A percentile compares a stretch with the other conserved stretches of the same genome.
Evolutionary conservation across 2,113 vertebrate species (phyloP).

Genomic region (Platichthys stellatus): DNA sequence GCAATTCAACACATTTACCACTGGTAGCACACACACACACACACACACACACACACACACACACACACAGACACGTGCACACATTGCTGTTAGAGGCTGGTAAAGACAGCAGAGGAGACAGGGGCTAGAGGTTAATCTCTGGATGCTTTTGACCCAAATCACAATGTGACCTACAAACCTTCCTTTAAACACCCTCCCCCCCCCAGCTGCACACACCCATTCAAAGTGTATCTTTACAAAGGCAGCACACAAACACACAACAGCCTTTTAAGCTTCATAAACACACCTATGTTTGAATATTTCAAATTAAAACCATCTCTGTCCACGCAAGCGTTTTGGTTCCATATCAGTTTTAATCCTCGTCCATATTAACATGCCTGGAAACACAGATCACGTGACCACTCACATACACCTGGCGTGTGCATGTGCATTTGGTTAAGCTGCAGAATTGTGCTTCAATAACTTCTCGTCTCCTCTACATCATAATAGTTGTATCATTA

Average conservation of each 20-base stretch:
- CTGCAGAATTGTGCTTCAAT: too few species aligned
- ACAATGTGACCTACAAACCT: conserved; percentile 65
- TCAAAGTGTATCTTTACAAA: conserved; percentile 22
- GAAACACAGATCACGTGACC: too few species aligned
- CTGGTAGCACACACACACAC: conserved; percentile 10
- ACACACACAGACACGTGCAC: background rate
- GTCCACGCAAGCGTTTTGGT: too few species aligned
- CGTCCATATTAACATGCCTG: too few species aligned
- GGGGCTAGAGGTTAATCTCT: conserved; percentile 70
- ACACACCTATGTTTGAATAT: background rate
- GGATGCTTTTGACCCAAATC: conserved; percentile 75
- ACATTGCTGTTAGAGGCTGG: background rate
- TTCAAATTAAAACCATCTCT: background rate
- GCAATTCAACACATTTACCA: conserved; percentile 34
- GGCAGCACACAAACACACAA: background rate
- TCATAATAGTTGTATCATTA: too few species aligned
- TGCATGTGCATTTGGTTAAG: too few species aligned
- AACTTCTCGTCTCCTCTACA: too few species aligned
- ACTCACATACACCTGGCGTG: too few species aligned
- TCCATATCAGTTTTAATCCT: too few species aligned
- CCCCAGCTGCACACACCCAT: background rate
- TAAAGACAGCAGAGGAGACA: conserved; percentile 24
- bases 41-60: conserved; percentile 12
- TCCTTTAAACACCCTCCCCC: conserved; percentile 38
- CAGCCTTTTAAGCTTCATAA: background rate